Evolutionary conservation across 2,888 invertebrate species (phyloP).

Genomic region (Clanis bilineata): DNA sequence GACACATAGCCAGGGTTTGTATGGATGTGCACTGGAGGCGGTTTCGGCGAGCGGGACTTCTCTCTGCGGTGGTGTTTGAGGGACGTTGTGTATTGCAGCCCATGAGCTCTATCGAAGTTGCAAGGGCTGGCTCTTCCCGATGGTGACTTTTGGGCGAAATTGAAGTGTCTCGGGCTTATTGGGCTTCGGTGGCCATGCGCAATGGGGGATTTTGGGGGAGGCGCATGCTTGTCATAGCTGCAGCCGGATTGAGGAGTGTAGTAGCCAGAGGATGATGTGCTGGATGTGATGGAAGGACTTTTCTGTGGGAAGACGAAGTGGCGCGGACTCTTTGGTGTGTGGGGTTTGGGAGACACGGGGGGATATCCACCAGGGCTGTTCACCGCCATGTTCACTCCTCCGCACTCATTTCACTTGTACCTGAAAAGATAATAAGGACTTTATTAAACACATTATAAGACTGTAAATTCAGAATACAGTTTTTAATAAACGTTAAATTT

Average conservation of each 20-base stretch:
- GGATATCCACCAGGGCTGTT: slow-evolving; percentile 83
- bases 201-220: slow-evolving; percentile 74
- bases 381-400: slow-evolving; percentile 75
- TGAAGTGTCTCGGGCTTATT: slow-evolving; percentile 82
- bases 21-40: slow-evolving; percentile 82
- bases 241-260: slow-evolving; percentile 80
- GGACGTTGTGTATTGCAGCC: slow-evolving; percentile 68
- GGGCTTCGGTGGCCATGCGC: slow-evolving; percentile 83
- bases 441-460: background rate
- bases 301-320: slow-evolving; percentile 81
- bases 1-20: slow-evolving; percentile 84
- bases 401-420: slow-evolving; percentile 54
- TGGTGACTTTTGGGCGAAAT: slow-evolving; percentile 77
- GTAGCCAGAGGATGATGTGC: slow-evolving; percentile 80
- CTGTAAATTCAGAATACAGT: background rate
- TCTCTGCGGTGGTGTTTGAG: slow-evolving; percentile 68
- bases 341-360: slow-evolving; percentile 80
- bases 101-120: slow-evolving; percentile 57
- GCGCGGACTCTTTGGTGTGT: slow-evolving; percentile 80
- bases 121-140: slow-evolving; percentile 73
- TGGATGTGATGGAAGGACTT: slow-evolving; percentile 77
- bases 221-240: slow-evolving; percentile 71
- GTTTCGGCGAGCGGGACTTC: slow-evolving; percentile 73
- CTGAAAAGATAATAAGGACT: slow-evolving; percentile 53
- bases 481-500: no score